Percentiles rank a stretch among this genome's conserved stretches.
phyloP scores from a whole-genome alignment of 2,113 vertebrate species.

The Tachycineta bicolor region DNA sequence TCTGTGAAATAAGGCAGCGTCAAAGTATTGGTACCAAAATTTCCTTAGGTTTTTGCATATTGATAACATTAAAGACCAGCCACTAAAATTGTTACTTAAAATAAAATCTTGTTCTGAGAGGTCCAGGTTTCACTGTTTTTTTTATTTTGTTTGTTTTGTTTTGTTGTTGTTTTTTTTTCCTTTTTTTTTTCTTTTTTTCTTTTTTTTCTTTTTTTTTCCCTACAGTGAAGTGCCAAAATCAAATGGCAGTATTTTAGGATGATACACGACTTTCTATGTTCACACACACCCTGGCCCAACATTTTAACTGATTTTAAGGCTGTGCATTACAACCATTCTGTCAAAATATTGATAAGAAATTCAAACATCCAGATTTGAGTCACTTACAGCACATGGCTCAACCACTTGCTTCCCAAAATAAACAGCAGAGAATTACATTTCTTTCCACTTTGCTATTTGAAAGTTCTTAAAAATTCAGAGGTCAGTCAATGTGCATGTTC shows the following conservation, averaged over 20 bases:
- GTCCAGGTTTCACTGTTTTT: neutral
- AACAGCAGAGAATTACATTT: neutral
- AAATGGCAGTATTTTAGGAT: neutral
- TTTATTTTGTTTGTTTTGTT: too few species aligned
- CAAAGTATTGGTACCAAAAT: neutral
- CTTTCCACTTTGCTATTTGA: neutral
- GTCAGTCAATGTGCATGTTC: neutral
- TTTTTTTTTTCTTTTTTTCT: neutral
- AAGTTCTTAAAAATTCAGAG: neutral
- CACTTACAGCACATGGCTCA: neutral
- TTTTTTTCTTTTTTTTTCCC: neutral
- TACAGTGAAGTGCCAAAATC: neutral
- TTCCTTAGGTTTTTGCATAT: neutral
- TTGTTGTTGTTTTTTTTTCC: too few species aligned
- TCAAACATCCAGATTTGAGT: neutral
- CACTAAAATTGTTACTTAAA: neutral
- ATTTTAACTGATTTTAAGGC: neutral
- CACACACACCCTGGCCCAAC: neutral
- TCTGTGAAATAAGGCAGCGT: neutral
- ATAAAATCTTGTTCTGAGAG: neutral
- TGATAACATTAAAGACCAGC: neutral
- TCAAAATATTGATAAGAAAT: constrained; percentile 40
- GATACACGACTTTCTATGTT: neutral
- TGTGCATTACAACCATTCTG: neutral
- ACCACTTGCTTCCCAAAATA: neutral